Percentiles rank a stretch among this genome's conserved stretches.
Evolutionary conservation across 2,113 vertebrate species (phyloP).

Genomic region (Macheiramphus alcinus): DNA sequence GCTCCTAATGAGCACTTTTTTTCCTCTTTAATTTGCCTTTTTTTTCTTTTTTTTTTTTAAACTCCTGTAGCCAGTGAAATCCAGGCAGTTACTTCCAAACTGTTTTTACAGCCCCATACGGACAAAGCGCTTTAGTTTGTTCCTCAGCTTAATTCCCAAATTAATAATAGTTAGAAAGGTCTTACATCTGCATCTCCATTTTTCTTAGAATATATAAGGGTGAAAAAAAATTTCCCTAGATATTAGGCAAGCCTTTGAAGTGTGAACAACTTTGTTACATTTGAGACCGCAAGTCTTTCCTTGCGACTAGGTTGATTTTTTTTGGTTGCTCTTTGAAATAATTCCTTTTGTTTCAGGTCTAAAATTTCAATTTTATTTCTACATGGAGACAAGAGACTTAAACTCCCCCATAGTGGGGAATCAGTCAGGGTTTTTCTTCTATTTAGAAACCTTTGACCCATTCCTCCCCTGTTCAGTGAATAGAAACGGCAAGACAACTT

Average conservation of each 20-base stretch:
- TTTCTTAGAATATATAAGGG: not conserved
- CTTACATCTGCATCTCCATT: not conserved
- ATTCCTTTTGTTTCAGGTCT: not conserved
- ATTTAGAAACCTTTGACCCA: not conserved
- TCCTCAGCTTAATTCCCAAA: not conserved
- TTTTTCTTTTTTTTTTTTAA: not conserved
- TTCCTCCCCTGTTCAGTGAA: not conserved
- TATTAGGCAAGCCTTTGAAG: not conserved
- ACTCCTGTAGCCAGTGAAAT: not conserved
- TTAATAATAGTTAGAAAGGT: not conserved
- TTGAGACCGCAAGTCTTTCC: not conserved
- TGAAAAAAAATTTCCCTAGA: not conserved
- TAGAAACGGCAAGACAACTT: not conserved
- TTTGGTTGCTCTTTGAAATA: not conserved
- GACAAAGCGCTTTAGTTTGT: not conserved
- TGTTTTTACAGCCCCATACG: not conserved
- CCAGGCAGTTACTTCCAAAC: not conserved
- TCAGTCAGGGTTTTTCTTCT: not conserved
- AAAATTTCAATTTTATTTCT: slow-evolving; percentile 18
- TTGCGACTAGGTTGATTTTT: not conserved
- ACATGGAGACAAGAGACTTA: not conserved
- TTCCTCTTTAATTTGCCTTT: not conserved
- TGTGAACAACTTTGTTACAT: not conserved
- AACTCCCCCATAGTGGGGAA: not conserved
- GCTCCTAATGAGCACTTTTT: not conserved